These are phyloP conservation scores for Caloenas nicobarica DNA, from an alignment of 2,113 vertebrate genomes.

Conservation along the genomic window DNA sequence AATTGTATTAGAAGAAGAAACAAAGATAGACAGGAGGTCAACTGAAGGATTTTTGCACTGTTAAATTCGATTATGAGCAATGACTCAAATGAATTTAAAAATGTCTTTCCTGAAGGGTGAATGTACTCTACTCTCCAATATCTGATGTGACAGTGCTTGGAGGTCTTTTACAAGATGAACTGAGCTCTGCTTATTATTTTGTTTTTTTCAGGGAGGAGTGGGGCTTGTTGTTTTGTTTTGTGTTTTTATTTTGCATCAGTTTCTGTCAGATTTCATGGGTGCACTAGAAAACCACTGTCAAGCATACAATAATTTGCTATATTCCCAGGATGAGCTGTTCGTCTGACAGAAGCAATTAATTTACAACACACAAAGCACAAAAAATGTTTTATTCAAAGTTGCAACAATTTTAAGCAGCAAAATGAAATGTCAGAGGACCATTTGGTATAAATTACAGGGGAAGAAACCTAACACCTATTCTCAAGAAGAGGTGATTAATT, in stretches of 20 bases:
- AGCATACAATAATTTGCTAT: not conserved
- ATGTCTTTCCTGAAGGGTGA: slow-evolving; percentile 55
- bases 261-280: not conserved
- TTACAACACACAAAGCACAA: slow-evolving; percentile 33
- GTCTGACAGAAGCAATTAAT: slow-evolving; percentile 47
- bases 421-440: slow-evolving; percentile 20
- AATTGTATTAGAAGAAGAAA: slow-evolving; percentile 56
- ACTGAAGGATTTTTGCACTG: slow-evolving; percentile 71
- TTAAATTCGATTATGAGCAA: slow-evolving; percentile 72
- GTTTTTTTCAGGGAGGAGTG: not conserved
- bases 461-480: not conserved
- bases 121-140: not conserved
- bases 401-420: slow-evolving; percentile 20
- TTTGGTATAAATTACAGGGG: not conserved
- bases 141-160: slow-evolving; percentile 22
- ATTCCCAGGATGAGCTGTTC: slow-evolving; percentile 16
- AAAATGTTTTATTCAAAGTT: slow-evolving; percentile 53
- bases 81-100: slow-evolving; percentile 72
- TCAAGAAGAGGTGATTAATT: not conserved
- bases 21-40: slow-evolving; percentile 71
- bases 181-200: slow-evolving; percentile 18
- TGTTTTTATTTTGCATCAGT: not conserved
- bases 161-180: not conserved
- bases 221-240: not conserved
- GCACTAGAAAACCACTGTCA: not conserved